phyloP scores from a whole-genome alignment of 2,113 vertebrate species.

The Gobio gobio region DNA sequence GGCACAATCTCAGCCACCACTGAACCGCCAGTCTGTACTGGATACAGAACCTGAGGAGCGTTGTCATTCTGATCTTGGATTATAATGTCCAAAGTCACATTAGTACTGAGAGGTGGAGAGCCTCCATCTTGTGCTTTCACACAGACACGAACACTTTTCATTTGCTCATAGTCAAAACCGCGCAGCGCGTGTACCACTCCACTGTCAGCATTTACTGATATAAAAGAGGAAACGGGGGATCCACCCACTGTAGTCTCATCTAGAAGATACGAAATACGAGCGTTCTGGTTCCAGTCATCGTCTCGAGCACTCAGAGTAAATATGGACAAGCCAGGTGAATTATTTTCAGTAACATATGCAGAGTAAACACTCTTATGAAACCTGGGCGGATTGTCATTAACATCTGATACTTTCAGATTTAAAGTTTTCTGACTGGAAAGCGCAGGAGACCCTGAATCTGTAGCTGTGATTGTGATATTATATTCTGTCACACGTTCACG shows the following conservation, averaged over 20 bases:
- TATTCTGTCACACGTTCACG: constrained; percentile 45
- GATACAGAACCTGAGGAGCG: no score
- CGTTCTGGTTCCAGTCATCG: constrained; percentile 66
- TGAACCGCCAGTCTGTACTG: no score
- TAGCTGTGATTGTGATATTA: constrained; percentile 48
- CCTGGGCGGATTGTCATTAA: constrained; percentile 75
- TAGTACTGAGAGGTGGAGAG: no score
- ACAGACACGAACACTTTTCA: constrained; percentile 33
- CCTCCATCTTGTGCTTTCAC: constrained; percentile 50
- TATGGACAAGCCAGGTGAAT: constrained; percentile 62
- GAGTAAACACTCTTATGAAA: constrained; percentile 63
- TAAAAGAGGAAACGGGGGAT: constrained; percentile 60
- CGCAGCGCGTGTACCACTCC: constrained; percentile 57
- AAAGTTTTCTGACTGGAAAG: constrained; percentile 56
- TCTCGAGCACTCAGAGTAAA: constrained; percentile 55
- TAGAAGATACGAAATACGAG: constrained; percentile 62
- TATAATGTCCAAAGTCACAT: no score
- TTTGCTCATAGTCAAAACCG: constrained; percentile 65
- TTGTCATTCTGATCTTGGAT: no score
- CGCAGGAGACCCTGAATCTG: constrained; percentile 53
- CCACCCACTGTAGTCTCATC: constrained; percentile 33
- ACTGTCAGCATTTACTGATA: constrained; percentile 65
- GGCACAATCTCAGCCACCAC: no score
- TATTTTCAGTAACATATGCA: constrained; percentile 60
- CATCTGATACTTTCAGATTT: constrained; percentile 68